A percentile compares a stretch with the other conserved stretches of the same genome.
phyloP scores from a whole-genome alignment of 2,113 vertebrate species.

The Oryzias celebensis region DNA sequence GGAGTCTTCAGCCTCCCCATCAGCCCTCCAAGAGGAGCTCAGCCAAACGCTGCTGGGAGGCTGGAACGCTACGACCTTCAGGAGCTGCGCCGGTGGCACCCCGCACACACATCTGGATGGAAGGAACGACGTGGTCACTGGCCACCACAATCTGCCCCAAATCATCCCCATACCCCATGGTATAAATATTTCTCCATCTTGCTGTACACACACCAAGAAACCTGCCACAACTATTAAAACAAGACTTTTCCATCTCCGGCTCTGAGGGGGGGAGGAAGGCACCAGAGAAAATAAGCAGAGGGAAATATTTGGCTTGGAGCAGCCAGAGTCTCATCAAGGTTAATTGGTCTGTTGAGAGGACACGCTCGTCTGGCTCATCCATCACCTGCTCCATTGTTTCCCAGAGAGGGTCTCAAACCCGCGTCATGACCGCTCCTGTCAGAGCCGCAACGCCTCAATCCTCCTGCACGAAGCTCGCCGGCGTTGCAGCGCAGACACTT shows the following conservation, averaged over 20 bases:
- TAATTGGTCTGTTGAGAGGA: constrained; percentile 81
- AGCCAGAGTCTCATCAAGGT: constrained; percentile 78
- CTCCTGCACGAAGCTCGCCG: constrained; percentile 40
- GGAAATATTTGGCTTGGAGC: constrained; percentile 75
- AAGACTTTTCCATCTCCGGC: constrained; percentile 59
- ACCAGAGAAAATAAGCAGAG: constrained; percentile 46
- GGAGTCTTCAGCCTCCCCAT: constrained; percentile 49
- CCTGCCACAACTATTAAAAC: constrained; percentile 58
- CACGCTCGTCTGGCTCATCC: constrained; percentile 71
- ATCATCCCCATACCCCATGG: constrained; percentile 29
- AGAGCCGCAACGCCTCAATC: constrained; percentile 51
- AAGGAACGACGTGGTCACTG: constrained; percentile 47
- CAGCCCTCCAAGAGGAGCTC: constrained; percentile 22
- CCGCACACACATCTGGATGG: constrained; percentile 16
- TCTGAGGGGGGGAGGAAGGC: not conserved
- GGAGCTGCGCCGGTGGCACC: constrained; percentile 20
- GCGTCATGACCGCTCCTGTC: constrained; percentile 63
- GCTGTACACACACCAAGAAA: constrained; percentile 40
- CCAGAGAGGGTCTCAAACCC: constrained; percentile 45
- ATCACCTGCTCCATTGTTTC: constrained; percentile 72
- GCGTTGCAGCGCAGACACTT: constrained; percentile 3
- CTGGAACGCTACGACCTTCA: constrained; percentile 55
- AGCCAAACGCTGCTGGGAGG: constrained; percentile 31
- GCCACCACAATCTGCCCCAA: constrained; percentile 37
- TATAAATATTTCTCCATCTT: constrained; percentile 61